Percentiles rank a stretch among this genome's conserved stretches.
Conservation (phyloP, 2,888 invertebrate species). For the Scotopteryx bipunctaria region DNA sequence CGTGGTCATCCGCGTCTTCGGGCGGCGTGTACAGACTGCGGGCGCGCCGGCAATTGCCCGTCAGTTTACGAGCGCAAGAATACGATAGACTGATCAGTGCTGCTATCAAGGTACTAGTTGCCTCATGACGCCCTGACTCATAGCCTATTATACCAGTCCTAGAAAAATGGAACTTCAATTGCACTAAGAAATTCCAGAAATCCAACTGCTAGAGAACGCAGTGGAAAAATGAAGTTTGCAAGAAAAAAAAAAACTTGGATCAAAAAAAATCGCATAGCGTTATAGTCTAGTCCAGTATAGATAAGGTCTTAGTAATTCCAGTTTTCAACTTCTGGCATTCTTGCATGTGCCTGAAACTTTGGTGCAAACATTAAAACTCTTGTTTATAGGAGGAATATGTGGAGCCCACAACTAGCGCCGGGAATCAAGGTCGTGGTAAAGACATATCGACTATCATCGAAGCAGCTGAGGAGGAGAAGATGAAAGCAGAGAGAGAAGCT, state of each 20-base stretch:
- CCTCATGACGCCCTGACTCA: no score
- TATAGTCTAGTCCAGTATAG: no score
- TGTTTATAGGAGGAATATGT: conserved; percentile 86
- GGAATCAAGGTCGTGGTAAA: conserved; percentile 93
- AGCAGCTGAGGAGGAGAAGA: conserved; percentile 87
- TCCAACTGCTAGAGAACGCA: no score
- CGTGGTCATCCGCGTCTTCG: conserved; percentile 75
- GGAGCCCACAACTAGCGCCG: conserved; percentile 89
- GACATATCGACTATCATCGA: conserved; percentile 96
- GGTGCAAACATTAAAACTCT: no score
- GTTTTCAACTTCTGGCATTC: background rate
- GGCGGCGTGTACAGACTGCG: conserved; percentile 92
- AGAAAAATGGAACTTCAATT: no score
- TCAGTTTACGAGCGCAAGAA: conserved; percentile 94
- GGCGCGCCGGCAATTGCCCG: conserved; percentile 90
- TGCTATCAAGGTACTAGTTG: conserved; percentile 86
- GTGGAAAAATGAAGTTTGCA: no score
- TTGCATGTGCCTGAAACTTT: no score
- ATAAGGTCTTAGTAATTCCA: no score
- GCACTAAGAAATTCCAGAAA: no score
- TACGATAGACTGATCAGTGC: conserved; percentile 98
- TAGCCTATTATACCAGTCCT: no score
- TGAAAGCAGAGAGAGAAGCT: conserved; percentile 76
- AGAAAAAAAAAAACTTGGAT: no score
- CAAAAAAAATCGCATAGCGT: no score